Evolutionary conservation across 2,888 invertebrate genomes (phyloP).

Genomic region (Eupithecia tripunctaria): DNA sequence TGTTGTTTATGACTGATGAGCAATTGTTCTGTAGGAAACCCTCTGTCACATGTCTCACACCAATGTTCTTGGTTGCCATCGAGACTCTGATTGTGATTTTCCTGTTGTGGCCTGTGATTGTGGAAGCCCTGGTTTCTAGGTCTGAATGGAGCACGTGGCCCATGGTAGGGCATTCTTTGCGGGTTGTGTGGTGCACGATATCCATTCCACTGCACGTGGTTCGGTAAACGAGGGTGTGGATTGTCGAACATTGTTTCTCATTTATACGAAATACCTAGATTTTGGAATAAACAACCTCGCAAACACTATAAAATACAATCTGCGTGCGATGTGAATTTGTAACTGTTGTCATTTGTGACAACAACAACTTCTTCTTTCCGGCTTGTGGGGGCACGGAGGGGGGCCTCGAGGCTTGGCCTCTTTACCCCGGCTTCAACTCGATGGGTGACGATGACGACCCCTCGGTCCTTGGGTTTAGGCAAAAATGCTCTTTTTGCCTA

Average conservation of each 20-base stretch:
- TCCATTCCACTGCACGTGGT: conserved; percentile 41
- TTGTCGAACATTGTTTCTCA: conserved; percentile 44
- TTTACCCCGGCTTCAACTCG: too few species aligned
- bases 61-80: conserved; percentile 68
- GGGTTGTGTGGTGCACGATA: conserved; percentile 38
- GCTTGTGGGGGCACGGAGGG: too few species aligned
- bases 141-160: conserved; percentile 38
- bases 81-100: conserved; percentile 18
- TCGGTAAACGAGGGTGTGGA: conserved; percentile 38
- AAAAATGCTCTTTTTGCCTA: too few species aligned
- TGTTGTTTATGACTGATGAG: conserved; percentile 88
- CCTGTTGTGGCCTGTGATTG: conserved; percentile 31
- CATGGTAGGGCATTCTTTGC: conserved; percentile 46
- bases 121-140: conserved; percentile 37
- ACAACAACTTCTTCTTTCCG: too few species aligned
- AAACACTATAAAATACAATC: not conserved
- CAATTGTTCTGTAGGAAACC: conserved; percentile 85
- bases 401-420: too few species aligned
- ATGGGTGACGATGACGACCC: too few species aligned
- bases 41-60: conserved; percentile 93
- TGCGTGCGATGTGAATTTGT: not conserved
- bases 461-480: too few species aligned
- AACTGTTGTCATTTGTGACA: not conserved
- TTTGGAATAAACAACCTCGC: not conserved
- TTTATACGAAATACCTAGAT: not conserved